A percentile compares a stretch with the other conserved stretches of the same genome.
These are phyloP conservation scores for Chaenocephalus aceratus DNA, from an alignment of 2,113 vertebrate species.

Conservation along the genomic window DNA sequence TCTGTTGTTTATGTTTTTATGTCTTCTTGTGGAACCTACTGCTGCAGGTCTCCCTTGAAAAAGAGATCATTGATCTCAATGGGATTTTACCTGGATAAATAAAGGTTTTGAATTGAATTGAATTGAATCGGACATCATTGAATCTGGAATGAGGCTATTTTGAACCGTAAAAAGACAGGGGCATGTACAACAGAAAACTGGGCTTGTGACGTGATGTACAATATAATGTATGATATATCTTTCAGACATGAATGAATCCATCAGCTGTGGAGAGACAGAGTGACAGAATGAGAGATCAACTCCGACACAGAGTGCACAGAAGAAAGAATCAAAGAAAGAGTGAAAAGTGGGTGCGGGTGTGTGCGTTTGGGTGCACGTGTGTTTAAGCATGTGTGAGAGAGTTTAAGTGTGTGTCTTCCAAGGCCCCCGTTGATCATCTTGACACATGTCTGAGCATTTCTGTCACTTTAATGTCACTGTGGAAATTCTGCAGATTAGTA, in stretches of 20 bases:
- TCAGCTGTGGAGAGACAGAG: slow-evolving; percentile 63
- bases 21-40: too few species aligned
- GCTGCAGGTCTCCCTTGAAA: too few species aligned
- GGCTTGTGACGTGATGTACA: slow-evolving; percentile 38
- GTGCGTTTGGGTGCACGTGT: slow-evolving; percentile 31
- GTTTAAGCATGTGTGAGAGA: slow-evolving; percentile 47
- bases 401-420: slow-evolving; percentile 75
- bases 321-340: slow-evolving; percentile 75
- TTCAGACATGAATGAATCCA: slow-evolving; percentile 67
- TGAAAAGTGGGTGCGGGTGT: slow-evolving; percentile 47
- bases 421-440: slow-evolving; percentile 80
- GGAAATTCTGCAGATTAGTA: slow-evolving; percentile 84
- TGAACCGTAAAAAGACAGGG: slow-evolving; percentile 7
- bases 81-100: too few species aligned
- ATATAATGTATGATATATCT: slow-evolving; percentile 66
- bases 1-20: too few species aligned
- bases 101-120: too few species aligned
- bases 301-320: slow-evolving; percentile 78
- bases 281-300: slow-evolving; percentile 74
- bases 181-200: slow-evolving; percentile 20
- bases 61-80: too few species aligned
- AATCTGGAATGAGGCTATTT: neutral
- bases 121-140: neutral
- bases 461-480: slow-evolving; percentile 84
- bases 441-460: slow-evolving; percentile 85